Base-by-base conservation (phyloP, 2,888 invertebrate genomes). In the Tetragonisca angustula region DNA sequence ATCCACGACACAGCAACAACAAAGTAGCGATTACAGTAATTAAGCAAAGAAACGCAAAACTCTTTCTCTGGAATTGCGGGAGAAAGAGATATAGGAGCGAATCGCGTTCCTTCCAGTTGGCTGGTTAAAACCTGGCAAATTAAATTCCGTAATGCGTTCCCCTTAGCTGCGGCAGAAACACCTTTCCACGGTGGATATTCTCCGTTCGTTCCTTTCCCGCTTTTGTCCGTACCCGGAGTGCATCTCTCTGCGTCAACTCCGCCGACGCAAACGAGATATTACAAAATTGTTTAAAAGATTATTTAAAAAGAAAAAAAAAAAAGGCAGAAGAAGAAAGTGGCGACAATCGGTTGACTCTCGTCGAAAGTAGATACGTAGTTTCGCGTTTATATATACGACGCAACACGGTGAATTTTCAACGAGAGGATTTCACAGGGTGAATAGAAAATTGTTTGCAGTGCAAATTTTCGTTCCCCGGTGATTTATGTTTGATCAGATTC, bases 11-110 rank as follows among this genome's bases (percentile, higher is more conserved):
- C 43, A 9, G 43, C 43, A 43, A 43, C 43, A 9, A 6, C 64
- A 11, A 65, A 71, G 76, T 79, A 62, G 76, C 74, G 72, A 86
- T 86, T 84, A 81, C 64, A 76, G 81, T 54, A 81, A 86, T 86
- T 84, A 81, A 62, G 78, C 73, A 73, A 86, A 84, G 84, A 84
- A 84, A 76, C 50, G 81, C 56, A 49, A 74, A 76, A 52, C 79
- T 56, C 84, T 78, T 75, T 81, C 27, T 9, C 65, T 36, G 59
- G 73, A 74, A 76, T 74, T 73, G 49, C 65, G 32, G 32, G 4
- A n/a, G 32, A 32, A 32, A 32, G 32, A 78, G 72, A 69, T 56
- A 5, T 24, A 36, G 21, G 59, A 43, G 11, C 19, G 49, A 72
- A 62, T 74, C 70, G 61, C 71, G 19, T 62, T 64, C 43, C 77